phyloP scores from a whole-genome alignment of 2,113 vertebrate genomes.

The Saimiri boliviensis region DNA sequence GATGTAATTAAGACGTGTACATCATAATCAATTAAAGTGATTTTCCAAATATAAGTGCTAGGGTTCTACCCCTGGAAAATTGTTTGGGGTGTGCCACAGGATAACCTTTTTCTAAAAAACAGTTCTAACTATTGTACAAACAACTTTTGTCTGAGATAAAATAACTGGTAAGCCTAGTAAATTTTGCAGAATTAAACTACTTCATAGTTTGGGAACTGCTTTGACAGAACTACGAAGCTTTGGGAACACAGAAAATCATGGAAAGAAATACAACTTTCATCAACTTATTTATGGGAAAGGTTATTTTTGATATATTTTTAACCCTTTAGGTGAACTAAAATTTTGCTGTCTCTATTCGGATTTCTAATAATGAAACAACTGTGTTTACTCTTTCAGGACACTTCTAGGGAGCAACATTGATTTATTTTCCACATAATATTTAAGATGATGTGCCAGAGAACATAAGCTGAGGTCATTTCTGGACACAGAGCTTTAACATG shows the following conservation, averaged over 20 bases:
- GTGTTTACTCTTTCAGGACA: background rate
- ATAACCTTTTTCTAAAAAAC: background rate
- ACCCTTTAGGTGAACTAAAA: background rate
- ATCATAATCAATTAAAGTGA: background rate
- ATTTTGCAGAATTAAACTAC: background rate
- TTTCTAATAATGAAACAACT: background rate
- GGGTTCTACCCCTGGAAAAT: background rate
- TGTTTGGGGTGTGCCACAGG: background rate
- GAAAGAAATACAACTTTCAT: background rate
- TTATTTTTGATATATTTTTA: background rate
- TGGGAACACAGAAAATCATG: background rate
- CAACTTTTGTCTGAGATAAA: background rate
- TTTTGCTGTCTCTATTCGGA: background rate
- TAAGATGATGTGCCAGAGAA: background rate
- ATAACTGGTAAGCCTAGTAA: background rate
- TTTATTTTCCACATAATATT: background rate
- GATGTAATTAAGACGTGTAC: background rate
- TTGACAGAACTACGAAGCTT: background rate
- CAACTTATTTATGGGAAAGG: background rate
- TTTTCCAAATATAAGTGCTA: background rate
- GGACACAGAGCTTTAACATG: background rate
- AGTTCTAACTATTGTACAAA: background rate
- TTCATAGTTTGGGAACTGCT: background rate
- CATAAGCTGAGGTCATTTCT: background rate
- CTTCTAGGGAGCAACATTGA: background rate